Evolutionary conservation across 1,140 invertebrate species (phyloP).

Genomic region (Hyphantria cunea): DNA sequence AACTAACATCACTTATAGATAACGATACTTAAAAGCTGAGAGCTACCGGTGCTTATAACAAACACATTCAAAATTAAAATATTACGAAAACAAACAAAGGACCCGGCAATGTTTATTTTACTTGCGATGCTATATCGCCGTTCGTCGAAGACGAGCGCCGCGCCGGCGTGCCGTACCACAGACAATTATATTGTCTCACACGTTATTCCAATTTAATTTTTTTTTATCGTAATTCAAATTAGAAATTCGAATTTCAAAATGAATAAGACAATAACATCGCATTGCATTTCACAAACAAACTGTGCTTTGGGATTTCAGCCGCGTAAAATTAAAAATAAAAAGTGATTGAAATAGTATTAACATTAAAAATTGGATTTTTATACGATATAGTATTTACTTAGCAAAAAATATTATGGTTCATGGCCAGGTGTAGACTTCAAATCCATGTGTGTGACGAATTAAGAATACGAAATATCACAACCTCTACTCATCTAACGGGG

Average conservation of each 20-base stretch:
- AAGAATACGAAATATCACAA: too few relatives aligned
- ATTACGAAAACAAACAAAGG: conserved; percentile 68
- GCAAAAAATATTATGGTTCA: too few relatives aligned
- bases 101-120: conserved; percentile 65
- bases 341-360: too few relatives aligned
- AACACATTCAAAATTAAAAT: conserved; percentile 69
- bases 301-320: too few relatives aligned
- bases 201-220: conserved; percentile 11
- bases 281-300: too few relatives aligned
- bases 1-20: conserved; percentile 1
- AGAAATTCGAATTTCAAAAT: conserved; percentile 19
- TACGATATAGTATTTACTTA: too few relatives aligned
- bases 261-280: conserved; percentile 22
- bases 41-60: conserved; percentile 51
- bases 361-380: too few relatives aligned
- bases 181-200: conserved; percentile 12
- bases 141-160: conserved; percentile 48
- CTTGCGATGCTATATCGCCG: conserved; percentile 56
- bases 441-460: too few relatives aligned
- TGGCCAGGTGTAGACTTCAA: too few relatives aligned
- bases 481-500: too few relatives aligned
- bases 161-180: conserved; percentile 13
- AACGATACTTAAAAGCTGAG: conserved; percentile 55
- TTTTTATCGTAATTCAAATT: conserved; percentile 16
- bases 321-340: too few relatives aligned